Conservation (phyloP, 2,888 invertebrate species). For the Drosophila parthenogenetica region DNA sequence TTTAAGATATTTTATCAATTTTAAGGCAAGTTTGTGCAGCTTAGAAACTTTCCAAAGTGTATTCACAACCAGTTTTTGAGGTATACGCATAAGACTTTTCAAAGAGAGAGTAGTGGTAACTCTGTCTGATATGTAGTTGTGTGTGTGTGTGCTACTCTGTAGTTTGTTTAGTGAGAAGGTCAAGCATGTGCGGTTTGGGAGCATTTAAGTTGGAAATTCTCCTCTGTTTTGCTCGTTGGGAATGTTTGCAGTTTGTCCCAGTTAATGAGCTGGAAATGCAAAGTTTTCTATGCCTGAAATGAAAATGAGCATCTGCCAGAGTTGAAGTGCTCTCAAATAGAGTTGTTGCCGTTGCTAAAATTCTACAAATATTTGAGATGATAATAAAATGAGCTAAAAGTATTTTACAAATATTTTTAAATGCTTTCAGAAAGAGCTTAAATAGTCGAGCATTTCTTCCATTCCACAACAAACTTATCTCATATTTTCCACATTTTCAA, state of each 20-base stretch:
- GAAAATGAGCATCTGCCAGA: conserved; percentile 14
- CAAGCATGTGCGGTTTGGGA: conserved; percentile 53
- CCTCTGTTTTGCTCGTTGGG: neutral
- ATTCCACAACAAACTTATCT: conserved; percentile 1
- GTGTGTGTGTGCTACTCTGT: conserved; percentile 40
- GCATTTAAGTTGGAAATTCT: conserved; percentile 23
- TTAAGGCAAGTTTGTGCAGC: conserved; percentile 63
- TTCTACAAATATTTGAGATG: conserved; percentile 14
- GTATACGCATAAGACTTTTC: conserved; percentile 26
- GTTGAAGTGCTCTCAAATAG: neutral
- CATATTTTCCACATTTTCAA: neutral
- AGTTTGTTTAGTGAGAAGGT: conserved; percentile 62
- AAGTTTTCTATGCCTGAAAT: conserved; percentile 48
- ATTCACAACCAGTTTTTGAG: conserved; percentile 21
- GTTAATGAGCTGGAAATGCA: conserved; percentile 77
- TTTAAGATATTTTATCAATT: conserved; percentile 80
- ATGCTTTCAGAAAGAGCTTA: conserved; percentile 13
- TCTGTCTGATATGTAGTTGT: conserved; percentile 43
- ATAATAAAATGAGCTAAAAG: conserved; percentile 15
- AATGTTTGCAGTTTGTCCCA: conserved; percentile 61
- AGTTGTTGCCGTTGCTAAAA: conserved; percentile 5
- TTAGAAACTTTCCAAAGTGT: conserved; percentile 55
- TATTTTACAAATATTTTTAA: conserved; percentile 12
- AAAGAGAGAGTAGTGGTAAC: conserved; percentile 31
- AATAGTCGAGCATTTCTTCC: conserved; percentile 2